Percentiles rank a stretch among this genome's conserved stretches.
phyloP scores from a whole-genome alignment of 2,888 invertebrate species.

The Acholoe squamosa region DNA sequence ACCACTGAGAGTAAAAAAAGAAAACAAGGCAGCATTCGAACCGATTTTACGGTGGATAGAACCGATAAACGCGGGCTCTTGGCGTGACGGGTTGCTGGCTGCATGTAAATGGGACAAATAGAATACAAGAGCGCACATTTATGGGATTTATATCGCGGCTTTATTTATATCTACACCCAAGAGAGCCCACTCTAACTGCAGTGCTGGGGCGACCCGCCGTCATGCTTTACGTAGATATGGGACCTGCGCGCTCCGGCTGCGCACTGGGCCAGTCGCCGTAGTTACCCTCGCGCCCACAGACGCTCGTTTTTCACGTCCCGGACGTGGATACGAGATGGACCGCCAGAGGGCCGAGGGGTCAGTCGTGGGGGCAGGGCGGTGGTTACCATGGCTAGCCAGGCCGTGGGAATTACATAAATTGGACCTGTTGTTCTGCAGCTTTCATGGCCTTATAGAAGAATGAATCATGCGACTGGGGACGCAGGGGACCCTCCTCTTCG shows the following conservation, averaged over 20 bases:
- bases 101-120: constrained; percentile 20
- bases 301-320: constrained; percentile 2
- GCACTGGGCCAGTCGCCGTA: constrained; percentile 21
- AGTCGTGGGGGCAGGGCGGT: background rate
- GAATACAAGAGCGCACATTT: constrained; percentile 16
- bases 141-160: constrained; percentile 20
- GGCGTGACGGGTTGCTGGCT: background rate
- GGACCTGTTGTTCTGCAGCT: constrained; percentile 33
- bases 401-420: constrained; percentile 45
- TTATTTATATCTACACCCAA: constrained; percentile 5
- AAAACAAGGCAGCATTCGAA: background rate
- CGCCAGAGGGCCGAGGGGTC: constrained; percentile 7
- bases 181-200: background rate
- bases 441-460: background rate
- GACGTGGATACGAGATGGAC: background rate
- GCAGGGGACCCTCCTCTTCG: background rate
- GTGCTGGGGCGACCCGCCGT: background rate
- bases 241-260: constrained; percentile 11
- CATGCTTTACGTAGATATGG: constrained; percentile 27
- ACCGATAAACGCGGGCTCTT: background rate
- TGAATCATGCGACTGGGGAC: background rate
- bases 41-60: background rate
- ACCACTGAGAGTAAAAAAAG: no score
- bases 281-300: background rate
- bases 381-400: background rate